Evolutionary conservation across 2,888 invertebrate species (phyloP).

Genomic region (Lymantria dispar): DNA sequence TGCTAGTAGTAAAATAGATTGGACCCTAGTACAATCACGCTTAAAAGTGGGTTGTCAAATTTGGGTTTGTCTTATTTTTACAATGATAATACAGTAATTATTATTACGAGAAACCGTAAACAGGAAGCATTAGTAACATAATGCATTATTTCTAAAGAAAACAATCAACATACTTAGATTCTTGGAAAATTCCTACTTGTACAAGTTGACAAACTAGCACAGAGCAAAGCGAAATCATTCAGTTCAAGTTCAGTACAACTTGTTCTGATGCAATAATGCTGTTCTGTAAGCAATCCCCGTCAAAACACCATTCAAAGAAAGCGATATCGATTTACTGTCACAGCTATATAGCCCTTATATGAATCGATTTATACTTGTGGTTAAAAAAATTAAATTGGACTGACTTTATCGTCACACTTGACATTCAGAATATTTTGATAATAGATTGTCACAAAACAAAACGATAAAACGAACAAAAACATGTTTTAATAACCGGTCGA

Average conservation of each 20-base stretch:
- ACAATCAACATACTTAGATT: not conserved
- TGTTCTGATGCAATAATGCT: slow-evolving; percentile 26
- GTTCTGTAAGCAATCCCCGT: slow-evolving; percentile 17
- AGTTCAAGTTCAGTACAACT: slow-evolving; percentile 6
- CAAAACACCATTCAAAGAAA: not conserved
- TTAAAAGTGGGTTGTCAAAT: no score
- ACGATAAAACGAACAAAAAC: slow-evolving; percentile 21
- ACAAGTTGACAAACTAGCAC: not conserved
- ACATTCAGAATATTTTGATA: slow-evolving; percentile 7
- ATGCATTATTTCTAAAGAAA: no score
- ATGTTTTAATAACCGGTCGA: slow-evolving; percentile 21
- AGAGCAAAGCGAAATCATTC: not conserved
- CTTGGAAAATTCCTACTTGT: not conserved
- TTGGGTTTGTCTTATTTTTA: no score
- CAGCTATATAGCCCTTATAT: no score
- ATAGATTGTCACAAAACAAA: slow-evolving; percentile 37
- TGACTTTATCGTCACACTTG: slow-evolving; percentile 12
- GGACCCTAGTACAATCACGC: no score
- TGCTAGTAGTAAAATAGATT: no score
- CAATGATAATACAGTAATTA: no score
- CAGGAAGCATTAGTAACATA: no score
- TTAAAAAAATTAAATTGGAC: no score
- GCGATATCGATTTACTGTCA: not conserved
- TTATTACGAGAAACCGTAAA: no score
- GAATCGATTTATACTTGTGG: no score